A percentile compares a stretch with the other conserved stretches of the same genome.
Evolutionary conservation across 2,797 vertebrate species (phyloP).

Genomic region (Cryptoblepharus egeriae): DNA sequence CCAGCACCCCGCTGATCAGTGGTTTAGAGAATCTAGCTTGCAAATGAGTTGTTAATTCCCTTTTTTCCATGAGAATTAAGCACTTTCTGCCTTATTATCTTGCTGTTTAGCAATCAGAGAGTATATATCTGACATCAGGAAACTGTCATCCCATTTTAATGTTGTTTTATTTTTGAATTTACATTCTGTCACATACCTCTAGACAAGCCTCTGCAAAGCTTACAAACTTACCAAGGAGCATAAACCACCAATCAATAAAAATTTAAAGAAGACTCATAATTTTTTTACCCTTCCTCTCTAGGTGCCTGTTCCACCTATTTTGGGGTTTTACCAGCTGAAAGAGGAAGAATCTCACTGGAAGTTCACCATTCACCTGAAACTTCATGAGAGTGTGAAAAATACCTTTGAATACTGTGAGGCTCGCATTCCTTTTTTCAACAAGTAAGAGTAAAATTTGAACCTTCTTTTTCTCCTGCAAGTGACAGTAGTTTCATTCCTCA

Average conservation of each 20-base stretch:
- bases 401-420: slow-evolving; percentile 95
- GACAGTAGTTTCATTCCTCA: neutral
- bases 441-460: slow-evolving; percentile 75
- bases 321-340: slow-evolving; percentile 88
- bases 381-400: slow-evolving; percentile 95
- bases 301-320: slow-evolving; percentile 94
- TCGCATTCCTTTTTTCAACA: slow-evolving; percentile 93
- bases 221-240: neutral
- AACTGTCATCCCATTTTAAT: slow-evolving; percentile 23
- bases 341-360: slow-evolving; percentile 84
- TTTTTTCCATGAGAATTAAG: slow-evolving; percentile 22
- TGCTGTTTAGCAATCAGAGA: slow-evolving; percentile 47
- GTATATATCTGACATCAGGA: slow-evolving; percentile 34
- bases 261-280: neutral
- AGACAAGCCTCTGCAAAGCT: neutral
- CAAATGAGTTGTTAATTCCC: slow-evolving; percentile 36
- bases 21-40: slow-evolving; percentile 32
- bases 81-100: slow-evolving; percentile 42
- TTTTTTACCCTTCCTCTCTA: slow-evolving; percentile 60
- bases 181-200: neutral
- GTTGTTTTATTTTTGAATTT: slow-evolving; percentile 20
- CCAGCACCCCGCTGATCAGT: slow-evolving; percentile 18
- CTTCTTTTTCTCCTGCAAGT: neutral
- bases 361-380: slow-evolving; percentile 86
- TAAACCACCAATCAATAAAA: neutral